These are phyloP conservation scores for Petaurus breviceps DNA, from an alignment of 2,113 vertebrate species.

Conservation along the genomic window DNA sequence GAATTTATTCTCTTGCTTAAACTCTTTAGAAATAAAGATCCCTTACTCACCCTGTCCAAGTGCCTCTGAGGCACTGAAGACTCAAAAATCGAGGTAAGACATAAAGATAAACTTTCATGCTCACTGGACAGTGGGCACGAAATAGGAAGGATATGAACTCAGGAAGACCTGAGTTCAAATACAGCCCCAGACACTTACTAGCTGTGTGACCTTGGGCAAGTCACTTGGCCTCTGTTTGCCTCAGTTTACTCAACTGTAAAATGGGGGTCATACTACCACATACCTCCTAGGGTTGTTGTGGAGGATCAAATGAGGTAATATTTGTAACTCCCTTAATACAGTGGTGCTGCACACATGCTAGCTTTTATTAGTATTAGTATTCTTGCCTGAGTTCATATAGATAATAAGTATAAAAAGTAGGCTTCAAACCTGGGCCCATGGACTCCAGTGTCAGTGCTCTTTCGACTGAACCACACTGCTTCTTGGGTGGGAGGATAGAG, in stretches of 20 bases:
- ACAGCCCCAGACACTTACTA: not conserved
- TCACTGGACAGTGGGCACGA: not conserved
- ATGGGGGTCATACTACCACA: not conserved
- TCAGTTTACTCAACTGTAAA: not conserved
- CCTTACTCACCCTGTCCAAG: not conserved
- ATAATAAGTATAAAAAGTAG: not conserved
- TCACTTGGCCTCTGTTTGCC: not conserved
- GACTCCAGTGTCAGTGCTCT: not conserved
- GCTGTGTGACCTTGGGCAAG: not conserved
- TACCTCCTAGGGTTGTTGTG: not conserved
- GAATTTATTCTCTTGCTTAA: no score
- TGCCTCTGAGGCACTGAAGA: not conserved
- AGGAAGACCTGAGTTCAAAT: not conserved
- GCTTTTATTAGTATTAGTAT: not conserved
- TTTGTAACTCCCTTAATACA: not conserved
- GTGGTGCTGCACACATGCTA: not conserved
- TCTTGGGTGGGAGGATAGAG: not conserved
- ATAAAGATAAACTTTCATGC: not conserved
- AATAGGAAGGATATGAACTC: not conserved
- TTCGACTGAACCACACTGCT: not conserved
- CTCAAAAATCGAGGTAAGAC: not conserved
- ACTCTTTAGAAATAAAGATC: not conserved
- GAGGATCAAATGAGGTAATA: not conserved
- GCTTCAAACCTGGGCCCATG: not conserved
- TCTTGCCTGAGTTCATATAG: not conserved